phyloP scores from a whole-genome alignment of 2,797 vertebrate species.

The Huso huso region DNA sequence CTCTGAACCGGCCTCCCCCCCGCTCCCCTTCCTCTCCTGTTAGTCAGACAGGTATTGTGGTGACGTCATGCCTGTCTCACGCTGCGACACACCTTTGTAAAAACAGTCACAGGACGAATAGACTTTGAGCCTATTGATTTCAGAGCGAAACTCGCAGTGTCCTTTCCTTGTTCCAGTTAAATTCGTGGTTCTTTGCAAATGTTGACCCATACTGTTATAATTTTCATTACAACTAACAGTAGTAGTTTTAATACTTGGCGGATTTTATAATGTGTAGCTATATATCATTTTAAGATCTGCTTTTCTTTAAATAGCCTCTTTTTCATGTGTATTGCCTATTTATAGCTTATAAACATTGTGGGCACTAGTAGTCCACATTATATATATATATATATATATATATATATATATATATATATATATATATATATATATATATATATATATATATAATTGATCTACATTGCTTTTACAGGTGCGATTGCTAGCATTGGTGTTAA shows the following conservation, averaged over 20 bases:
- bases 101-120: neutral
- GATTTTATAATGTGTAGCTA: no score
- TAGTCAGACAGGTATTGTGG: conserved; percentile 62
- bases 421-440: no score
- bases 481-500: neutral
- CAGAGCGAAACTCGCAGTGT: neutral
- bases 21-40: conserved; percentile 36
- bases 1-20: neutral
- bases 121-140: conserved; percentile 2
- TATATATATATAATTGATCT: no score
- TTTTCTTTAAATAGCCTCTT: no score
- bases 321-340: neutral
- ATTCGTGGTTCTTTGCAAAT: neutral
- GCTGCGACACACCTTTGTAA: conserved; percentile 45
- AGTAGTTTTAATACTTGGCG: no score
- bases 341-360: neutral
- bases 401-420: conserved; percentile 1
- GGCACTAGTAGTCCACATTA: neutral
- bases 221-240: neutral
- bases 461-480: neutral
- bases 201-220: neutral
- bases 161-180: neutral
- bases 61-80: conserved; percentile 51
- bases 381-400: neutral
- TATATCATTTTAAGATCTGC: no score